Conservation (phyloP, 1,140 invertebrate species). For the Trichomalopsis sarcophagae region DNA sequence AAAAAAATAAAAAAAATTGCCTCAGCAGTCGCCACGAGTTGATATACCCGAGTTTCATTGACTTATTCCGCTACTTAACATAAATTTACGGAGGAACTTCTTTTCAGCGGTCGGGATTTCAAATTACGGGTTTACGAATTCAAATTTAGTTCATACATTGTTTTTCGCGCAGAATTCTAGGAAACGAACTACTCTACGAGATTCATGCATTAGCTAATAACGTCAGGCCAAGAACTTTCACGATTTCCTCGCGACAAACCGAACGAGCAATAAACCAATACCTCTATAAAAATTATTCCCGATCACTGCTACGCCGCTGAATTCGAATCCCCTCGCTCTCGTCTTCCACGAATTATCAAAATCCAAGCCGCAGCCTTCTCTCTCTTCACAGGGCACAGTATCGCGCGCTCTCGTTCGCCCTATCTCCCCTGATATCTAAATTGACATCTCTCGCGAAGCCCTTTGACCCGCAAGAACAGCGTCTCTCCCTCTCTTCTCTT, state of each 20-base stretch:
- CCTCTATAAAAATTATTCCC: not conserved
- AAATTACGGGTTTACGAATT: not conserved
- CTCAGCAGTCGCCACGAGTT: not conserved
- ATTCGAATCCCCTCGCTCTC: not conserved
- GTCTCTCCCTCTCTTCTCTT: not conserved
- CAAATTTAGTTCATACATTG: not conserved
- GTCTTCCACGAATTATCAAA: not conserved
- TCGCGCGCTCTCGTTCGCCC: not conserved
- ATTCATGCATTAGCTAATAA: not conserved
- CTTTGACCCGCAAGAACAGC: slow-evolving; percentile 32
- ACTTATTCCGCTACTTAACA: not conserved
- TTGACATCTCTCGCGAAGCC: slow-evolving; percentile 34
- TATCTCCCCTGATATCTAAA: slow-evolving; percentile 38
- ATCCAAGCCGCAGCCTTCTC: not conserved
- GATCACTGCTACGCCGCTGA: no score
- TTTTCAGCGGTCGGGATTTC: not conserved
- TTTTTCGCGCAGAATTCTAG: not conserved
- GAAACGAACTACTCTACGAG: not conserved
- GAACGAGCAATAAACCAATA: no score
- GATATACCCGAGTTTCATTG: not conserved
- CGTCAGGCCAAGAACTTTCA: no score
- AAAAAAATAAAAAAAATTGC: not conserved
- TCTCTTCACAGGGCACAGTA: not conserved
- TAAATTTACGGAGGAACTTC: not conserved
- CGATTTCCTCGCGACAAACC: no score